Conservation (phyloP, 2,888 invertebrate genomes). For the Heliconius ismenius region DNA sequence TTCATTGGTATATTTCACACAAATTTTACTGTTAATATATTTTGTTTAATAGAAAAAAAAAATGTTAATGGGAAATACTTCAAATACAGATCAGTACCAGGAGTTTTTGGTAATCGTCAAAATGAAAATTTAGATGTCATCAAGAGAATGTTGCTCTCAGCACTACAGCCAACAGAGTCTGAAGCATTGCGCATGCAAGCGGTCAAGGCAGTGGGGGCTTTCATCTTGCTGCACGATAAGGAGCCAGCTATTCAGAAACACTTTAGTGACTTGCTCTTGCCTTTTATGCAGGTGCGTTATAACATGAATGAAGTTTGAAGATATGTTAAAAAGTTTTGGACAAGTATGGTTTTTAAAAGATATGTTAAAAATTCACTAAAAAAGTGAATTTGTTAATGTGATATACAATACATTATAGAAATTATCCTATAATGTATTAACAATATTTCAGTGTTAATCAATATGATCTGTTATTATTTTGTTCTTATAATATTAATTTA, state of each 20-base stretch:
- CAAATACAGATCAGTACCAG: conserved; percentile 90
- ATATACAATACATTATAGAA: neutral
- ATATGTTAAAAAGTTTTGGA: conserved; percentile 12
- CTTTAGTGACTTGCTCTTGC: conserved; percentile 92
- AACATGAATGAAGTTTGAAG: conserved; percentile 12
- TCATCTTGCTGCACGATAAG: conserved; percentile 95
- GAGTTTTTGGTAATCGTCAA: conserved; percentile 98
- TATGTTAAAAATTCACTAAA: neutral
- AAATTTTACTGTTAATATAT: neutral
- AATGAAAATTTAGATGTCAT: conserved; percentile 94
- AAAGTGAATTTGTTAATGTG: neutral
- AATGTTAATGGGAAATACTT: neutral
- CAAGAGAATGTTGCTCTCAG: conserved; percentile 95
- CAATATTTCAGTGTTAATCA: conserved; percentile 5
- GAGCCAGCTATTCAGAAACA: conserved; percentile 94
- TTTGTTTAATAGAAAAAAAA: neutral
- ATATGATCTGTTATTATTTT: neutral
- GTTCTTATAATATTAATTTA: neutral
- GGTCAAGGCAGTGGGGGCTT: conserved; percentile 91
- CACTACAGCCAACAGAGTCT: conserved; percentile 87
- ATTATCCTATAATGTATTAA: neutral
- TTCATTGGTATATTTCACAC: neutral
- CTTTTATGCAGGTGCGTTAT: conserved; percentile 84
- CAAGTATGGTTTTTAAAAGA: too few species aligned
- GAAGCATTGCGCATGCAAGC: conserved; percentile 91